Evolutionary conservation across 2,113 vertebrate species (phyloP).

Genomic region (Numida meleagris): DNA sequence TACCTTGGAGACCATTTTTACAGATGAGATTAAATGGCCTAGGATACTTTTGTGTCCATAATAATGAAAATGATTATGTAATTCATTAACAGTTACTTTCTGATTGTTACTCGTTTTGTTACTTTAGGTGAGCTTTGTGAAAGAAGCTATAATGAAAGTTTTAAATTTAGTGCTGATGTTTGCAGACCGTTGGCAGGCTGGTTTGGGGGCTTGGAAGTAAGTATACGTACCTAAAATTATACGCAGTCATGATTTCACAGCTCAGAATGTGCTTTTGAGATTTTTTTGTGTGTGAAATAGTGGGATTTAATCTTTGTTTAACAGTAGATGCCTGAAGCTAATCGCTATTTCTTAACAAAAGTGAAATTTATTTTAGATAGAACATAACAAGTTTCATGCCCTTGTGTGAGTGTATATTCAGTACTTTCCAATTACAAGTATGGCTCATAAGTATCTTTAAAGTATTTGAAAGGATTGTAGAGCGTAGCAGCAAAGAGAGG

Average conservation of each 20-base stretch:
- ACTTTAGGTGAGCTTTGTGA: constrained; percentile 94
- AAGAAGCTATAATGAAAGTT: constrained; percentile 98
- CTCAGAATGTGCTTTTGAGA: not conserved
- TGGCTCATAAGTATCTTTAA: not conserved
- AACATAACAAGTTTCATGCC: not conserved
- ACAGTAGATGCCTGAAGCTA: not conserved
- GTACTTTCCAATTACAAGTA: not conserved
- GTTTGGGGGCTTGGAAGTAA: constrained; percentile 94
- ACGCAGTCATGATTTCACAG: not conserved
- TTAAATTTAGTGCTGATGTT: constrained; percentile 97
- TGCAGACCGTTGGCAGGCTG: constrained; percentile 96
- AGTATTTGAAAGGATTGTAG: not conserved
- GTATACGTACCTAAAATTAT: constrained; percentile 34
- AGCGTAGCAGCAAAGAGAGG: not conserved
- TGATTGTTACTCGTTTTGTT: not conserved
- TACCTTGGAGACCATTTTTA: not conserved
- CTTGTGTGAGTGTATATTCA: not conserved
- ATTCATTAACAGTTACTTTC: not conserved
- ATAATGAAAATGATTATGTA: not conserved
- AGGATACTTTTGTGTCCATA: not conserved
- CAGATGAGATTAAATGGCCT: not conserved
- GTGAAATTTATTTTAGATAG: not conserved
- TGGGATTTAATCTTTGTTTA: not conserved
- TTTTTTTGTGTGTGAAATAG: not conserved
- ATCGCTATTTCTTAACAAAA: not conserved